Conservation (phyloP, 1,140 invertebrate species). For the Drosophila arawakana region DNA sequence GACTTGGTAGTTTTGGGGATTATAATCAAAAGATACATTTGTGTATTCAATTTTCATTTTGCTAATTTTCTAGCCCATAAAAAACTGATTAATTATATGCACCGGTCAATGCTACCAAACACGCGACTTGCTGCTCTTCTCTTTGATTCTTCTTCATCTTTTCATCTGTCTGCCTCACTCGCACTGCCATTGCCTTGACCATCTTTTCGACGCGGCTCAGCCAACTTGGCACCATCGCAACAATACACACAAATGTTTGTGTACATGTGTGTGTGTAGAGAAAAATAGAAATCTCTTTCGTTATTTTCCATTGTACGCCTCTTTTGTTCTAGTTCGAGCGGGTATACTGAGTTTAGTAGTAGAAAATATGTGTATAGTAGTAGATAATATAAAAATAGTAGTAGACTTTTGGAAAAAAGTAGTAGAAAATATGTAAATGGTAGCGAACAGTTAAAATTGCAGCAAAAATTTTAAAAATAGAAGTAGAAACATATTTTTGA, state of each 20-base stretch:
- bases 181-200: slow-evolving; percentile 46
- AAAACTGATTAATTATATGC: slow-evolving; percentile 71
- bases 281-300: slow-evolving; percentile 48
- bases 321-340: too few species aligned
- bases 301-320: slow-evolving; percentile 3
- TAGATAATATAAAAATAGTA: too few species aligned
- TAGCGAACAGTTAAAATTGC: too few species aligned
- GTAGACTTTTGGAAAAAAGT: too few species aligned
- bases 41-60: slow-evolving; percentile 46
- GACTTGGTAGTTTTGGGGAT: background rate
- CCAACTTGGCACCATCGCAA: slow-evolving; percentile 60
- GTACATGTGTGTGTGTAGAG: too few species aligned
- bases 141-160: slow-evolving; percentile 9
- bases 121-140: slow-evolving; percentile 53
- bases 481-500: too few species aligned
- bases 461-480: too few species aligned
- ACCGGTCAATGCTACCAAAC: slow-evolving; percentile 71
- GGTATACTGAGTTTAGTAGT: too few species aligned
- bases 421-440: too few species aligned
- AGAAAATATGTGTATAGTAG: too few species aligned
- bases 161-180: slow-evolving; percentile 16
- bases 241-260: background rate
- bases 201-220: slow-evolving; percentile 47
- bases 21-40: slow-evolving; percentile 10
- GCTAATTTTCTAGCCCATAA: slow-evolving; percentile 63